Conservation (phyloP, 2,797 vertebrate species). For the Aldrovandia affinis region DNA sequence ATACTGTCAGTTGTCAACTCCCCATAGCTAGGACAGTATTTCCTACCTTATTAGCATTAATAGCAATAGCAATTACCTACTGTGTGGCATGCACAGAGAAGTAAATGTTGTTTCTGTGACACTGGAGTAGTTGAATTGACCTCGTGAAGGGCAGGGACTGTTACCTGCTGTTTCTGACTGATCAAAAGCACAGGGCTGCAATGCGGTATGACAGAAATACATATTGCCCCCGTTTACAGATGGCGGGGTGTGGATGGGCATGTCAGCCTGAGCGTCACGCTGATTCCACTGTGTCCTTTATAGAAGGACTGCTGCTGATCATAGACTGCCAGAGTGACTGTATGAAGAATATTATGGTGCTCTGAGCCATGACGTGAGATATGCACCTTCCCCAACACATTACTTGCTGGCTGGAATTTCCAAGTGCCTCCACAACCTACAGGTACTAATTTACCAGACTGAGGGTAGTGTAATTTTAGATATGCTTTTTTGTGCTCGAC, state of each 20-base stretch:
- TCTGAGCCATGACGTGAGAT: not conserved
- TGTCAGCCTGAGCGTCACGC: not conserved
- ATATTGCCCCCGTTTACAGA: not conserved
- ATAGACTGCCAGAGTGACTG: not conserved
- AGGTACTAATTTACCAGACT: not conserved
- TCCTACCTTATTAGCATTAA: not conserved
- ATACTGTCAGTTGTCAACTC: not conserved
- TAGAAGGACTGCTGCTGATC: not conserved
- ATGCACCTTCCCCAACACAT: not conserved
- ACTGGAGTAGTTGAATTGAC: not conserved
- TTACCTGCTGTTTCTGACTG: not conserved
- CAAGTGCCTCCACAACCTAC: not conserved
- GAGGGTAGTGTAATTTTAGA: not conserved
- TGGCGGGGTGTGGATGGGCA: not conserved
- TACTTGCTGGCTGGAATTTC: not conserved
- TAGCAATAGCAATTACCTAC: not conserved
- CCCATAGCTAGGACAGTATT: not conserved
- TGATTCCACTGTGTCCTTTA: not conserved
- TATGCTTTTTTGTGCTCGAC: not conserved
- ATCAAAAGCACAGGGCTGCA: not conserved
- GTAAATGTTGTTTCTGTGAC: not conserved
- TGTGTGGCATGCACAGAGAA: not conserved
- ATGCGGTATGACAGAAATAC: constrained; percentile 2
- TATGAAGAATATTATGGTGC: not conserved
- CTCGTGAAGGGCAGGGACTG: not conserved